These are phyloP conservation scores for Labrus mixtus DNA, from an alignment of 2,113 vertebrate species.

Conservation along the genomic window DNA sequence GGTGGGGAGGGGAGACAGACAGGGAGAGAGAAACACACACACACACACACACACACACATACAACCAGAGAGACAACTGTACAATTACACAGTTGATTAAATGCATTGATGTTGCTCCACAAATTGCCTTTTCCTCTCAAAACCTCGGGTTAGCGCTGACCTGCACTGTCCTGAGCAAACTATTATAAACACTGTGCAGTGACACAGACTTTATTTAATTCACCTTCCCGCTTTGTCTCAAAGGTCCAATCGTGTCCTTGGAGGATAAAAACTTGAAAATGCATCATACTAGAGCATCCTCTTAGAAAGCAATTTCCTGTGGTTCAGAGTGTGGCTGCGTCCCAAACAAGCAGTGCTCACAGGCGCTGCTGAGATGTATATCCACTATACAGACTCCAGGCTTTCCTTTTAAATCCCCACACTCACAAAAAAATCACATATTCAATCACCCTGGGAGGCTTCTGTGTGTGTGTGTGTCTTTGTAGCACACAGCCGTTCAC, in stretches of 20 bases:
- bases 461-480: background rate
- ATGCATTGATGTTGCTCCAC: background rate
- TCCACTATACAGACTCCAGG: constrained; percentile 18
- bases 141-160: constrained; percentile 5
- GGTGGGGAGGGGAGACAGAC: background rate
- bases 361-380: constrained; percentile 33
- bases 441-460: constrained; percentile 36
- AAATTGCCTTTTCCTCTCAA: constrained; percentile 24
- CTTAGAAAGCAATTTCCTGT: constrained; percentile 54
- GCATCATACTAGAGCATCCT: constrained; percentile 45
- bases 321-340: constrained; percentile 24
- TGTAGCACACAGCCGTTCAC: background rate
- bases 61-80: background rate
- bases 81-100: constrained; percentile 42
- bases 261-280: constrained; percentile 37
- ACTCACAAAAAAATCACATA: constrained; percentile 41
- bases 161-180: constrained; percentile 9
- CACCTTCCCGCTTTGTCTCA: constrained; percentile 33
- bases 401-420: constrained; percentile 38
- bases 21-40: background rate
- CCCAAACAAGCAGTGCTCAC: constrained; percentile 27
- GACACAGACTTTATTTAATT: constrained; percentile 41
- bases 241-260: constrained; percentile 26
- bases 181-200: constrained; percentile 25
- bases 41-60: background rate